Conservation (phyloP, 2,888 invertebrate genomes). For the Emmelina monodactyla region DNA sequence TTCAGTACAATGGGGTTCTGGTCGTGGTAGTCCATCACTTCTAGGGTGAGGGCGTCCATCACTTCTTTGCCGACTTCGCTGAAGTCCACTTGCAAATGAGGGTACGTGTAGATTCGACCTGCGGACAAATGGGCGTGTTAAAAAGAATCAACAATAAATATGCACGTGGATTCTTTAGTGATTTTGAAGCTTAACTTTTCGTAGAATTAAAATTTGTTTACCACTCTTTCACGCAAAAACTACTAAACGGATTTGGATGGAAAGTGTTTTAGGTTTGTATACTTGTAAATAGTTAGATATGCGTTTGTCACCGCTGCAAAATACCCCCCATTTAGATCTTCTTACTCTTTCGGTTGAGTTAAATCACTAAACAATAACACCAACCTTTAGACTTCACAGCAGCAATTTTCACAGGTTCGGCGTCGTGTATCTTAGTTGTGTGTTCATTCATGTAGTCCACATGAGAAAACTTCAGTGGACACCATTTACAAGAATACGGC, state of each 20-base stretch:
- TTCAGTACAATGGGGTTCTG: background rate
- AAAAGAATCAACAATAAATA: background rate
- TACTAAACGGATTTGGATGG: no score
- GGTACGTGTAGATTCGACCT: slow-evolving; percentile 5
- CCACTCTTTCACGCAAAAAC: no score
- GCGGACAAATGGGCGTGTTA: background rate
- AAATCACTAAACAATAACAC: no score
- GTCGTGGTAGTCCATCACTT: slow-evolving; percentile 6
- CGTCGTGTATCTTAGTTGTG: slow-evolving; percentile 3
- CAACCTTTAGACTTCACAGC: no score
- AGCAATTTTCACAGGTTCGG: no score
- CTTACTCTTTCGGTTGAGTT: slow-evolving; percentile 5
- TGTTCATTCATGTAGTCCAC: slow-evolving; percentile 7
- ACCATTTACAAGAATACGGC: slow-evolving; percentile 4
- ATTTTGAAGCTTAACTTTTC: no score
- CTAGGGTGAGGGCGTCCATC: background rate
- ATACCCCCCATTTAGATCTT: background rate
- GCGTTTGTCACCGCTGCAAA: no score
- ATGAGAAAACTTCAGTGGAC: slow-evolving; percentile 7
- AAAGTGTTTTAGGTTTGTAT: no score
- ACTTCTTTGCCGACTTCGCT: background rate
- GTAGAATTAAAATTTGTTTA: no score
- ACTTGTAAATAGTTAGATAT: background rate
- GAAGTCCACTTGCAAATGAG: slow-evolving; percentile 7
- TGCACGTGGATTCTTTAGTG: no score